A percentile compares a stretch with the other conserved stretches of the same genome.
Evolutionary conservation across 2,113 vertebrate species (phyloP).

Genomic region (Saguinus midas): DNA sequence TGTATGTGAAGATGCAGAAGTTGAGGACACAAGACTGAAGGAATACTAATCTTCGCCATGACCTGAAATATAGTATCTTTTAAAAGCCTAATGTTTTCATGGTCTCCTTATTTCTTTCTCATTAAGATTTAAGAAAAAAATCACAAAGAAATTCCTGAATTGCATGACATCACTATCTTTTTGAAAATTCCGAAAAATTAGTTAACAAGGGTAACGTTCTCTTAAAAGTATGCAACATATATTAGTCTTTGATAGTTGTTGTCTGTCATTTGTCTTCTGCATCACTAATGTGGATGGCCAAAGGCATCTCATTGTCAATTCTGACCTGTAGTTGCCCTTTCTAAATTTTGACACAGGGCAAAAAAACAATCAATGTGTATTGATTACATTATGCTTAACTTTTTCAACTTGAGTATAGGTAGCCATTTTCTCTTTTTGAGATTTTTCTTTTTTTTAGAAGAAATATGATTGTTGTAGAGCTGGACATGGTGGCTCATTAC

Average conservation of each 20-base stretch:
- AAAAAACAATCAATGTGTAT: constrained; percentile 13
- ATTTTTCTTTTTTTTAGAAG: constrained; percentile 26
- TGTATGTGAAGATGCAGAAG: not conserved
- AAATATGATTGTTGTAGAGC: not conserved
- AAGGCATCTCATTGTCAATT: not conserved
- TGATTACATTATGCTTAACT: not conserved
- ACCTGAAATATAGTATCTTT: not conserved
- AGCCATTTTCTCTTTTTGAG: not conserved
- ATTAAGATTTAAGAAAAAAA: not conserved
- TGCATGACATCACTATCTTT: not conserved
- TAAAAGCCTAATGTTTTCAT: not conserved
- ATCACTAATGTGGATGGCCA: not conserved
- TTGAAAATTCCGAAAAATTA: constrained; percentile 30
- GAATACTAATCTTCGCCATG: not conserved
- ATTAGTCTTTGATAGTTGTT: not conserved
- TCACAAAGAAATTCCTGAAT: not conserved
- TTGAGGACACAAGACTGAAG: not conserved
- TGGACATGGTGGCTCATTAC: too few species aligned
- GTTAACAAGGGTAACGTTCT: constrained; percentile 6
- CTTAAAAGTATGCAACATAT: not conserved
- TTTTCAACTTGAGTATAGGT: constrained; percentile 12
- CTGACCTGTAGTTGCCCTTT: not conserved
- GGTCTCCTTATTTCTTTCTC: not conserved
- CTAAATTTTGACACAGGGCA: constrained; percentile 13
- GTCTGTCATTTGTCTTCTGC: not conserved